Evolutionary conservation across 2,113 vertebrate species (phyloP).

Genomic region (Leiothrix lutea): DNA sequence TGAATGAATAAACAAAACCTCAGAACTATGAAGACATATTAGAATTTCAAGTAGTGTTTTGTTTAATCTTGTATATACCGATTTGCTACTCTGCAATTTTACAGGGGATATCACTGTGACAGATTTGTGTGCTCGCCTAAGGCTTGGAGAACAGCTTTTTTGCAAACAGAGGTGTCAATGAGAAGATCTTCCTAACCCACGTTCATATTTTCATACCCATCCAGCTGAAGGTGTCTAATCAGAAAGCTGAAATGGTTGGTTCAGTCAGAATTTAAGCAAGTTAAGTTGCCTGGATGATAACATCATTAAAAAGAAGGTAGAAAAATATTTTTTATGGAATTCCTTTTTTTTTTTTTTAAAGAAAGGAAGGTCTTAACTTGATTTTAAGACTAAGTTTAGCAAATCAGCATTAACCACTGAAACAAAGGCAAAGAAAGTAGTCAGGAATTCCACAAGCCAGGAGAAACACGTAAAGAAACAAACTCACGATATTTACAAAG

Average conservation of each 20-base stretch:
- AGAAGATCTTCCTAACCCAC: not conserved
- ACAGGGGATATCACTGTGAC: not conserved
- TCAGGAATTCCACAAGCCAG: not conserved
- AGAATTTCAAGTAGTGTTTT: conserved; percentile 15
- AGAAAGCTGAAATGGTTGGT: not conserved
- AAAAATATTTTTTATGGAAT: not conserved
- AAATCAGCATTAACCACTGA: not conserved
- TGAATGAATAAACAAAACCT: conserved; percentile 36
- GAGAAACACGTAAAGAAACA: not conserved
- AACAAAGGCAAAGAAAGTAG: not conserved
- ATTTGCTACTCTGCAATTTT: not conserved
- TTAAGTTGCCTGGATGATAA: not conserved
- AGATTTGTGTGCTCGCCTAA: not conserved
- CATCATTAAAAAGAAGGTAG: not conserved
- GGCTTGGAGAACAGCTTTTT: not conserved
- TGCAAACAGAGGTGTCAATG: not conserved
- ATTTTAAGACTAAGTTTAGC: not conserved
- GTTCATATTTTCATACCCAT: not conserved
- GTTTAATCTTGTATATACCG: not conserved
- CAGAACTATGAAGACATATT: conserved; percentile 11
- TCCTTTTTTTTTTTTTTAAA: not conserved
- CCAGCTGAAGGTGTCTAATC: not conserved
- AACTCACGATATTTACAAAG: not conserved
- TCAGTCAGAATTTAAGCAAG: not conserved
- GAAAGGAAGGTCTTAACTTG: not conserved